phyloP scores from a whole-genome alignment of 2,888 invertebrate genomes.

The Nephrotoma guestfalica region DNA sequence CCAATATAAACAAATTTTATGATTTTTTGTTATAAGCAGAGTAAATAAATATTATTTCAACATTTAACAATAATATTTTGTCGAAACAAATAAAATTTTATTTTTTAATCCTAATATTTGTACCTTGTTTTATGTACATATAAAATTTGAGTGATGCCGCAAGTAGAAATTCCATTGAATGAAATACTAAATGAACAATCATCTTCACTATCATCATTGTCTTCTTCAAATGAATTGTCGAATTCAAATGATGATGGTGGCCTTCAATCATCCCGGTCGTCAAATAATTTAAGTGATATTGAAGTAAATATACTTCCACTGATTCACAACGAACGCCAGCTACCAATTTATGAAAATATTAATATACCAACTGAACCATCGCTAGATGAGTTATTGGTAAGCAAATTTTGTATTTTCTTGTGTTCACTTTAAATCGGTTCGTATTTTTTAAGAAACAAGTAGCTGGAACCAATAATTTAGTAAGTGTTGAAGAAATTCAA shows the following conservation, averaged over 20 bases:
- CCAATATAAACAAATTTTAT: neutral
- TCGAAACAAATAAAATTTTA: neutral
- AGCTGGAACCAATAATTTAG: constrained; percentile 32
- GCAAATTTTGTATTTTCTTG: constrained; percentile 12
- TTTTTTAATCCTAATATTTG: neutral
- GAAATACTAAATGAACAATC: neutral
- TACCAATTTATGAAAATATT: constrained; percentile 39
- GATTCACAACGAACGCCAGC: constrained; percentile 17
- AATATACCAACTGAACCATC: constrained; percentile 41
- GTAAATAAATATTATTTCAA: neutral
- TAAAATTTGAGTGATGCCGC: neutral
- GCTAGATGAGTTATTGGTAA: constrained; percentile 42
- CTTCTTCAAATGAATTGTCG: neutral
- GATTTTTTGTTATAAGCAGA: neutral
- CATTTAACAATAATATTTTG: neutral
- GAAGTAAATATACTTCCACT: neutral
- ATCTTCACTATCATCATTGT: neutral
- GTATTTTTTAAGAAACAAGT: constrained; percentile 25
- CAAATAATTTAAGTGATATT: neutral
- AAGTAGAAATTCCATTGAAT: neutral
- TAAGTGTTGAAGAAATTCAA: constrained; percentile 41
- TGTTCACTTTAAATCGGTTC: neutral
- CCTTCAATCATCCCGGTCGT: neutral
- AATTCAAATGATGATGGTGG: neutral
- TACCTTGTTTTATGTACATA: neutral